Conservation (phyloP, 2,888 invertebrate genomes). For the Tetranychus piercei region DNA sequence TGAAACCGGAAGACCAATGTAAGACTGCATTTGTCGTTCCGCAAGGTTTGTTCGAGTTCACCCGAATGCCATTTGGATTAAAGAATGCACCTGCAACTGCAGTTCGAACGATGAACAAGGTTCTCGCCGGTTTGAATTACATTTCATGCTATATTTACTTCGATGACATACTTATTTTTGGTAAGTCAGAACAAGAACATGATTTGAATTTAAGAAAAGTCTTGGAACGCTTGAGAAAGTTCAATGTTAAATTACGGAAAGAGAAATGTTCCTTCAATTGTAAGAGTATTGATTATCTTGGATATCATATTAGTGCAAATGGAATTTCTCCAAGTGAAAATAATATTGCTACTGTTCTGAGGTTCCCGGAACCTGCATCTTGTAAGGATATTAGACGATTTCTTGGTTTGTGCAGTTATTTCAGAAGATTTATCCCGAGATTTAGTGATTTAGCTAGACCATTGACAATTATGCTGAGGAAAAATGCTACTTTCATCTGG, state of each 20-base stretch:
- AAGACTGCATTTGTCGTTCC: not conserved
- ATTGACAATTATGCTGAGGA: not conserved
- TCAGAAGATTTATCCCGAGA: slow-evolving; percentile 20
- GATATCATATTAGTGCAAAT: too few species aligned
- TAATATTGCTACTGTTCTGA: too few species aligned
- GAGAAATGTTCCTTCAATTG: slow-evolving; percentile 8
- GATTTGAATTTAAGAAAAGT: not conserved
- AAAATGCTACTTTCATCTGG: not conserved
- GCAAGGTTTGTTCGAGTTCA: not conserved
- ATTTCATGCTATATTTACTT: not conserved
- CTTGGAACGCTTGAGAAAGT: not conserved
- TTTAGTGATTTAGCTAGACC: slow-evolving; percentile 12
- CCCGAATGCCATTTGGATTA: not conserved
- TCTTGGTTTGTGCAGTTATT: too few species aligned
- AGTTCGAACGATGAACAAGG: not conserved
- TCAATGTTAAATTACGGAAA: not conserved
- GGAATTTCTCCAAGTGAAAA: too few species aligned
- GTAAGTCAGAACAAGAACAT: not conserved
- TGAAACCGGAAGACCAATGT: not conserved
- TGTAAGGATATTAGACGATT: too few species aligned
- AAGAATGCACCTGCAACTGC: not conserved
- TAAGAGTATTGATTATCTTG: too few species aligned
- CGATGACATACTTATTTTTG: not conserved
- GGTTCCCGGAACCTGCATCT: too few species aligned
- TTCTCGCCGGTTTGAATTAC: not conserved